Percentiles rank a stretch among this genome's conserved stretches.
These are phyloP conservation scores for Enteromius fasciolatus DNA, from an alignment of 2,797 vertebrate species.

Conservation along the genomic window DNA sequence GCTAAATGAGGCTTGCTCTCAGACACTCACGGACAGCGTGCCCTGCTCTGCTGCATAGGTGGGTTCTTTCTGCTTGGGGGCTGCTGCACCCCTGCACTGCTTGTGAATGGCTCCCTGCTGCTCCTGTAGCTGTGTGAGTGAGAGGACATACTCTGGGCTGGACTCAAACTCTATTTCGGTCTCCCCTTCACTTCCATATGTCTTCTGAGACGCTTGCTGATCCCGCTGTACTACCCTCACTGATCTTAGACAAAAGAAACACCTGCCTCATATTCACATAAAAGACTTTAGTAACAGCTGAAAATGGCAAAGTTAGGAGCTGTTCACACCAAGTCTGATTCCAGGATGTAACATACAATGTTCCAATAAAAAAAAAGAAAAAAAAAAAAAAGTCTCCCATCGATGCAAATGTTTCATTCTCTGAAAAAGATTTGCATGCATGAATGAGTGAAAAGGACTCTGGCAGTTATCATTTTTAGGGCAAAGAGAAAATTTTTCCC, in stretches of 20 bases:
- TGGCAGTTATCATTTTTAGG: not conserved
- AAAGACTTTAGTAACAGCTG: not conserved
- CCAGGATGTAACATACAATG: too few relatives aligned
- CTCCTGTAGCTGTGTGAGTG: slow-evolving; percentile 49
- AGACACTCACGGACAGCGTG: slow-evolving; percentile 52
- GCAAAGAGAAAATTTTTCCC: not conserved
- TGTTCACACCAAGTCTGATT: too few relatives aligned
- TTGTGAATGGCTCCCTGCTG: slow-evolving; percentile 71
- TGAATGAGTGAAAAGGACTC: not conserved
- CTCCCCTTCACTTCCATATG: slow-evolving; percentile 80
- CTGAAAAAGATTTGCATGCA: not conserved
- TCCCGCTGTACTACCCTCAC: slow-evolving; percentile 18
- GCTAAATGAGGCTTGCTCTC: slow-evolving; percentile 21
- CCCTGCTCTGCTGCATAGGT: slow-evolving; percentile 48
- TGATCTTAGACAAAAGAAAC: slow-evolving; percentile 43
- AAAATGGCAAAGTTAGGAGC: too few relatives aligned
- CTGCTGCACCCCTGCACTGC: slow-evolving; percentile 70
- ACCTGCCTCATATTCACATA: slow-evolving; percentile 40
- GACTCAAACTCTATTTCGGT: slow-evolving; percentile 80
- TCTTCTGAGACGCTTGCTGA: slow-evolving; percentile 37
- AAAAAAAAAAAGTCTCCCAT: too few relatives aligned
- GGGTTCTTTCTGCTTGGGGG: slow-evolving; percentile 59
- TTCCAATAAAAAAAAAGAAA: too few relatives aligned
- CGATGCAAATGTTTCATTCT: not conserved
- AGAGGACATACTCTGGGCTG: slow-evolving; percentile 74